A percentile compares a stretch with the other conserved stretches of the same genome.
Evolutionary conservation across 2,888 invertebrate genomes (phyloP).

Genomic region (Drosophila trichaetosa): DNA sequence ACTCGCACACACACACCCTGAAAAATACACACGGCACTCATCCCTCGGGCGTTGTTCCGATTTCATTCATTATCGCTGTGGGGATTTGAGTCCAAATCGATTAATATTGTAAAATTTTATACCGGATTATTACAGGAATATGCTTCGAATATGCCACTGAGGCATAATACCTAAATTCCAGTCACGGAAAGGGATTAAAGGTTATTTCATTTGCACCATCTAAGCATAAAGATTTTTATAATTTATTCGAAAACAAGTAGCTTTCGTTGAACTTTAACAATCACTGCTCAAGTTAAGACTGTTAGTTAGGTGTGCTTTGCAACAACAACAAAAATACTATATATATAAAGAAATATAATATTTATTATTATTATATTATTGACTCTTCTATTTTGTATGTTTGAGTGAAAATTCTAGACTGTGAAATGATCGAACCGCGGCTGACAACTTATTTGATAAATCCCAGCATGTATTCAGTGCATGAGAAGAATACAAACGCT

Average conservation of each 20-base stretch:
- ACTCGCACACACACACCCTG: background rate
- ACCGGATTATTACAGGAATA: background rate
- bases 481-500: background rate
- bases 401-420: background rate
- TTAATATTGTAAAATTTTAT: constrained; percentile 21
- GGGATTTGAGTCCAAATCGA: constrained; percentile 31
- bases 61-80: constrained; percentile 16
- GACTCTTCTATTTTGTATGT: background rate
- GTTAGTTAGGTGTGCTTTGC: background rate
- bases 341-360: background rate
- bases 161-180: background rate
- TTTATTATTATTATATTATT: background rate
- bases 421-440: background rate
- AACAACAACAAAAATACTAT: background rate
- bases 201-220: background rate
- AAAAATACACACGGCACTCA: background rate
- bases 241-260: background rate
- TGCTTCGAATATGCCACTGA: background rate
- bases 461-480: background rate
- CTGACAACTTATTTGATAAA: background rate
- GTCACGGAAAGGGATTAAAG: background rate
- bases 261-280: background rate
- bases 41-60: constrained; percentile 22
- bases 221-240: background rate
- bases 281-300: no score